A percentile compares a stretch with the other conserved stretches of the same genome.
These are phyloP conservation scores for Bombus soroeensis DNA, from an alignment of 1,140 invertebrate species.

Conservation along the genomic window DNA sequence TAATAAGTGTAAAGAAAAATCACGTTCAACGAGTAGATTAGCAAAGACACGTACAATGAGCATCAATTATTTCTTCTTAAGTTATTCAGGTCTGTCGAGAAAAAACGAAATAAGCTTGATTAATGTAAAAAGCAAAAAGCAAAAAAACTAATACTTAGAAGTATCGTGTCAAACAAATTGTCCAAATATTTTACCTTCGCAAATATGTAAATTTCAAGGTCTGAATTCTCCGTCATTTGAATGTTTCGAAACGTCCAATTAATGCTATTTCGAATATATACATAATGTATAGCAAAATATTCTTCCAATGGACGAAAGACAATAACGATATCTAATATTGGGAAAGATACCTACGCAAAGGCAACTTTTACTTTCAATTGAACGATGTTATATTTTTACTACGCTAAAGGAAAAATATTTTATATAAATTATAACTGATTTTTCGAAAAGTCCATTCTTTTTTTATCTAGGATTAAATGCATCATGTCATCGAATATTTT, in stretches of 20 bases:
- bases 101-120: neutral
- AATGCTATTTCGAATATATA: neutral
- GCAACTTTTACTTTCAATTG: neutral
- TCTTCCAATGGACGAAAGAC: constrained; percentile 13
- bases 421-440: neutral
- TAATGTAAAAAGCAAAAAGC: neutral
- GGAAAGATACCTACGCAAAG: neutral
- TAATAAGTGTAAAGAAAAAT: neutral
- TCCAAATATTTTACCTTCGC: neutral
- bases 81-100: too few species aligned
- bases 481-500: neutral
- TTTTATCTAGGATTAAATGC: neutral
- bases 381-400: neutral
- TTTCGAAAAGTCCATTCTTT: too few species aligned
- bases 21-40: neutral
- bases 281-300: neutral
- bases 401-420: neutral
- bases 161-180: neutral
- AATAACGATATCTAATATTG: constrained; percentile 25
- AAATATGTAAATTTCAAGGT: neutral
- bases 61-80: neutral
- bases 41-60: neutral
- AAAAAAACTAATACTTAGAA: too few species aligned
- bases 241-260: neutral
- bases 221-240: neutral